phyloP scores from a whole-genome alignment of 2,113 vertebrate species.

The Gyps fulvus region DNA sequence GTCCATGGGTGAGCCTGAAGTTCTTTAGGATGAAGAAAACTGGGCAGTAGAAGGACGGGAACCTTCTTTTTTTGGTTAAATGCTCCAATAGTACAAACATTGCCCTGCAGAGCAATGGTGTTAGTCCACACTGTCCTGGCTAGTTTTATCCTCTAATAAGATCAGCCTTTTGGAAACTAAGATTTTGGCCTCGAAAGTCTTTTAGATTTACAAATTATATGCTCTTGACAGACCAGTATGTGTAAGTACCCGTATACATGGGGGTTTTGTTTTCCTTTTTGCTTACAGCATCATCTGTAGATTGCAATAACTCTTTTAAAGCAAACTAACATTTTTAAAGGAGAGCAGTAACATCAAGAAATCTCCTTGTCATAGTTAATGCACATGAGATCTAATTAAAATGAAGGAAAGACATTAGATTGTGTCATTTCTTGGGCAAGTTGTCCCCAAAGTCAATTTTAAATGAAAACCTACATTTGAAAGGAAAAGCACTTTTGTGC shows the following conservation, averaged over 20 bases:
- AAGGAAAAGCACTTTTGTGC: background rate
- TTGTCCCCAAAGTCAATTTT: background rate
- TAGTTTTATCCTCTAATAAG: background rate
- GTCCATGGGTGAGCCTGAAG: background rate
- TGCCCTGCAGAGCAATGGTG: background rate
- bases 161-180: background rate
- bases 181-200: background rate
- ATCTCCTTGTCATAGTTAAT: background rate
- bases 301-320: background rate
- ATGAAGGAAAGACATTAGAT: background rate
- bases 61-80: background rate
- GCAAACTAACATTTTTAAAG: background rate
- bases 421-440: background rate
- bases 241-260: background rate
- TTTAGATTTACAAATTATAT: background rate
- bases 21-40: background rate
- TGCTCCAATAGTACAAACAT: background rate
- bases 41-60: background rate
- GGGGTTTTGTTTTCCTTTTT: background rate
- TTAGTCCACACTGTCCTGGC: background rate
- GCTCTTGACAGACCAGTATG: background rate
- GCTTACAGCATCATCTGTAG: background rate
- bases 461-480: background rate
- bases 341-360: background rate
- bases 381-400: background rate